These are phyloP conservation scores for Drosophila kohkoa DNA, from an alignment of 1,140 invertebrate species.

Conservation along the genomic window DNA sequence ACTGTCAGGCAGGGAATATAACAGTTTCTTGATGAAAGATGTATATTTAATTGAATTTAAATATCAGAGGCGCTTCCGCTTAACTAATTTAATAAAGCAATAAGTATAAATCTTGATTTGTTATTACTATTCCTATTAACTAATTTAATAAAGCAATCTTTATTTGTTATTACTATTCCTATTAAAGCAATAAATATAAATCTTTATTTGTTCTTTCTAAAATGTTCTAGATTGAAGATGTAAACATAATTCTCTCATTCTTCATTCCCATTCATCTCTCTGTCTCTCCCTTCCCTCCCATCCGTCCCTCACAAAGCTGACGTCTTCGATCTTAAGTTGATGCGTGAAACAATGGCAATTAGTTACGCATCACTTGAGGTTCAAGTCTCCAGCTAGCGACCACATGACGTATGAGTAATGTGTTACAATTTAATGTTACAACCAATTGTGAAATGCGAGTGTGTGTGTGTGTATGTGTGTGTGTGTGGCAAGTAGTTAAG, in stretches of 20 bases:
- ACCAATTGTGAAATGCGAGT: slow-evolving; percentile 9
- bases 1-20: neutral
- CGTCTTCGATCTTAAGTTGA: neutral
- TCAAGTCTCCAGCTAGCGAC: neutral
- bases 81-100: too few relatives aligned
- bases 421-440: slow-evolving; percentile 2
- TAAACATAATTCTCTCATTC: neutral
- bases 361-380: slow-evolving; percentile 10
- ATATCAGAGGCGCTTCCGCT: too few relatives aligned
- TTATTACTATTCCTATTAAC: too few relatives aligned
- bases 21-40: too few relatives aligned
- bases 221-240: too few relatives aligned
- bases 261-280: neutral
- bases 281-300: neutral
- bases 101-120: too few relatives aligned
- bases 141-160: too few relatives aligned
- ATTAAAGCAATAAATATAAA: too few relatives aligned
- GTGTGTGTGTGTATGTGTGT: too few relatives aligned
- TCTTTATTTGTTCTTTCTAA: too few relatives aligned
- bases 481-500: neutral
- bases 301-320: neutral
- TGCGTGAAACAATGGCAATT: neutral
- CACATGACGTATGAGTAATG: slow-evolving; percentile 39
- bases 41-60: too few relatives aligned
- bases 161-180: too few relatives aligned